Evolutionary conservation across 2,888 invertebrate genomes (phyloP).

Genomic region (Microplitis manilae): DNA sequence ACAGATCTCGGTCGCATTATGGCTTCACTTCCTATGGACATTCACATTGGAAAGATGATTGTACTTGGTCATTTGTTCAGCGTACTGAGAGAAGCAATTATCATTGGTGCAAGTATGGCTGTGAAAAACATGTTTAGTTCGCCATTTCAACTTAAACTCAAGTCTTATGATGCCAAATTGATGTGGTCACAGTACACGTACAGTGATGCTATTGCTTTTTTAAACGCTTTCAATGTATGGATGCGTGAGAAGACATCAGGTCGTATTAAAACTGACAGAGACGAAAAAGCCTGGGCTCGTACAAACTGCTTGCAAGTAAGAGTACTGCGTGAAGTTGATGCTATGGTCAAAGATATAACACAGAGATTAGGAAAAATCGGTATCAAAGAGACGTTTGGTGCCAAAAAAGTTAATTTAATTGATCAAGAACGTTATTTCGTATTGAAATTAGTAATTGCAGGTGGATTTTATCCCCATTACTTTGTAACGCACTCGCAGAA

Average conservation of each 20-base stretch:
- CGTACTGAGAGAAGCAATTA: conserved; percentile 85
- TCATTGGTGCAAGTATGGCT: conserved; percentile 90
- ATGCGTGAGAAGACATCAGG: conserved; percentile 75
- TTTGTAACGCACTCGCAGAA: conserved; percentile 76
- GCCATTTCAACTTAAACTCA: conserved; percentile 80
- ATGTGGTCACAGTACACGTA: conserved; percentile 87
- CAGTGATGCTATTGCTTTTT: conserved; percentile 88
- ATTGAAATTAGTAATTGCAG: conserved; percentile 84
- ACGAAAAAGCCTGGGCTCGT: conserved; percentile 79
- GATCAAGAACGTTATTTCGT: conserved; percentile 75
- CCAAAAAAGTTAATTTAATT: conserved; percentile 71
- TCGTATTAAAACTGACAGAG: conserved; percentile 73
- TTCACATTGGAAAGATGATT: conserved; percentile 86
- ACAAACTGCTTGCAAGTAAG: conserved; percentile 81
- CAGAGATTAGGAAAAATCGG: conserved; percentile 76
- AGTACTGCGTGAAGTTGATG: conserved; percentile 82
- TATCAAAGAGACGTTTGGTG: conserved; percentile 74
- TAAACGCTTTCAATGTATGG: conserved; percentile 89
- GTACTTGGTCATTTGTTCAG: conserved; percentile 90
- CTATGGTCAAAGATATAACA: conserved; percentile 81
- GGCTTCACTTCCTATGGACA: conserved; percentile 87
- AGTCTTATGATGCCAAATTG: conserved; percentile 83
- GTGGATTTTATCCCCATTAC: conserved; percentile 95
- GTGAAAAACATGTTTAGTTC: conserved; percentile 85
- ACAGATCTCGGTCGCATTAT: conserved; percentile 90